Base-by-base conservation (phyloP, 2,888 invertebrate species). In the Drosophila pseudotalamancana region DNA sequence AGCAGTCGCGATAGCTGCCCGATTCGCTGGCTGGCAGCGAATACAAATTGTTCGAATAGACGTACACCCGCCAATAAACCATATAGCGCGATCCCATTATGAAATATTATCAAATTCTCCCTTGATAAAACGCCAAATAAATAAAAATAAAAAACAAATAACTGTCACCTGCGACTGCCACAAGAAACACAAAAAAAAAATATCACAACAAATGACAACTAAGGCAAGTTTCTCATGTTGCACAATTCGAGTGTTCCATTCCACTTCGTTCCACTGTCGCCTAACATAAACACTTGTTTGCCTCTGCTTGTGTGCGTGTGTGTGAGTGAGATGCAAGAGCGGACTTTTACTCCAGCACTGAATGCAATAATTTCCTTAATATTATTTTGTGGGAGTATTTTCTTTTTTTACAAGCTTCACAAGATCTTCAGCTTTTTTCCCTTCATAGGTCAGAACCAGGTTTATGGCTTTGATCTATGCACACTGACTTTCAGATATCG, bases 31-130 rank as follows among this genome's bases (percentile, higher is more conserved):
- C 92, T n/a, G 95, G 93, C 46, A 93, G 91, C 5, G 96, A 96
- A 94, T 96, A 96, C 82, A 96, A 91, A 84, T 95, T 94, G 77
- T 94, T 93, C 2, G 93, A 92, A 90, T 98, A 98, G 37, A 97
- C 93, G 65, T 94, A 94, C 77, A 94, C 92, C 12, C 97, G 93
- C 91, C 91, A 91, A 5, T 88, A 56, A 14, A 61, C 37, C 68
- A 81, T 55, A 6, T 59, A 56, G n/a, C 71, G 67, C 0, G 71
- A 53, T 11, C 60, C 31, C 83, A 69, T 79, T 3, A 1, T 34
- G n/a, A 4, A 9, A 5, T 4, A 14, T 21, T 12, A 3, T 4
- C 11, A 11, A 14, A 18, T 29, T 19, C 8, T 2, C 18, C n/a
- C n/a, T n/a, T n/a, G n/a, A n/a, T n/a, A n/a, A n/a, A n/a, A n/a